Conservation (phyloP, 1,140 invertebrate genomes). For the Diabrotica undecimpunctata region DNA sequence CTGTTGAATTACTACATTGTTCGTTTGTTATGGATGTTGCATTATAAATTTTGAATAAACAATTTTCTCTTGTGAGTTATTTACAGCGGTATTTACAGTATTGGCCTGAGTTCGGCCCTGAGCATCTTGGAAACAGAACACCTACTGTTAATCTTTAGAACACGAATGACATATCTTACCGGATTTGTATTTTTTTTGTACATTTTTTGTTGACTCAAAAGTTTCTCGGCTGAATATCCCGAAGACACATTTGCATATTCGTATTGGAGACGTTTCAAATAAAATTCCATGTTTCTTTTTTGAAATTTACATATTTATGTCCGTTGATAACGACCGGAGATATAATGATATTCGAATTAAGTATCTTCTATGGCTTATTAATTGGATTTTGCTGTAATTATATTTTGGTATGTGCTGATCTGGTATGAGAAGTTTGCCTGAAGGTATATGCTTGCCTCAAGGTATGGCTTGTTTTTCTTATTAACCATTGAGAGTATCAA, state of each 20-base stretch:
- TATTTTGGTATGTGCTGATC: slow-evolving; percentile 2
- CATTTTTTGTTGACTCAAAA: slow-evolving; percentile 4
- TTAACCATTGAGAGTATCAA: too few species aligned
- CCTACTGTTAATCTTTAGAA: slow-evolving; percentile 7
- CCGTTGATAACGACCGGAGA: slow-evolving; percentile 6
- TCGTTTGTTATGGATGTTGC: too few species aligned
- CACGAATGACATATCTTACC: slow-evolving; percentile 11
- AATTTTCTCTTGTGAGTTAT: too few species aligned
- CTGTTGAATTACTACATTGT: too few species aligned
- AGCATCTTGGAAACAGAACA: slow-evolving; percentile 5
- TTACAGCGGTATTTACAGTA: too few species aligned
- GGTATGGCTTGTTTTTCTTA: too few species aligned
- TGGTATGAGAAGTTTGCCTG: too few species aligned
- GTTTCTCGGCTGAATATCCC: slow-evolving; percentile 9
- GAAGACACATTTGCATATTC: slow-evolving; percentile 16
- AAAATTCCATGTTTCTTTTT: slow-evolving; percentile 16
- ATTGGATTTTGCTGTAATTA: neutral
- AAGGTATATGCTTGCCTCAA: too few species aligned
- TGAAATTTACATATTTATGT: slow-evolving; percentile 15
- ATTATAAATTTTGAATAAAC: too few species aligned
- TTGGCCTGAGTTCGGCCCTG: too few species aligned
- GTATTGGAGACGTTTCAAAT: slow-evolving; percentile 9
- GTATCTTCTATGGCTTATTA: neutral
- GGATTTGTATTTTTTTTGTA: slow-evolving; percentile 9
- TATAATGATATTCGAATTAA: slow-evolving; percentile 13